These are phyloP conservation scores for Ceratoteleas bidentatus DNA, from an alignment of 1,140 invertebrate species.

Conservation along the genomic window DNA sequence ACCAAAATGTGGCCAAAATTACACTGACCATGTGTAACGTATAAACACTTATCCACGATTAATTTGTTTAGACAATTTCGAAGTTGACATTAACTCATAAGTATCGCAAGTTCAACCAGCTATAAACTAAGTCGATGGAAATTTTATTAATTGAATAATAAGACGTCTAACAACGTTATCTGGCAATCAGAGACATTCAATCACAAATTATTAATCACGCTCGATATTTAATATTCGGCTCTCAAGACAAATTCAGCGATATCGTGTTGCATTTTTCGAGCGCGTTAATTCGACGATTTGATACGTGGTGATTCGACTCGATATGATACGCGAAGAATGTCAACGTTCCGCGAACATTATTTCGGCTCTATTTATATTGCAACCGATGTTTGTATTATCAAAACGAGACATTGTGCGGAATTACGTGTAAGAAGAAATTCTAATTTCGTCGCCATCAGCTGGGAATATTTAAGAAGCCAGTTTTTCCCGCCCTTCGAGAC, in stretches of 20 bases:
- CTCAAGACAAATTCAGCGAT: neutral
- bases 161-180: no score
- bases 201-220: no score
- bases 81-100: no score
- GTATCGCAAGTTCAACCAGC: no score
- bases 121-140: no score
- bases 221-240: neutral
- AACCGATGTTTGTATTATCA: neutral
- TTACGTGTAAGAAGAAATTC: conserved; percentile 2
- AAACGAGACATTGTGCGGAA: neutral
- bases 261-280: neutral
- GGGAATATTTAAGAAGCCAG: neutral
- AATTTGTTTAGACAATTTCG: no score
- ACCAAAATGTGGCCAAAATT: no score
- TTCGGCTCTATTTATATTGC: neutral
- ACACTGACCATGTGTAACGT: no score
- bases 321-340: neutral
- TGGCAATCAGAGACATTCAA: no score
- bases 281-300: neutral
- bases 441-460: conserved; percentile 1
- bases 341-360: neutral
- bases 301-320: neutral
- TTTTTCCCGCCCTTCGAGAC: neutral
- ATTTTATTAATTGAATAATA: no score
- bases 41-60: no score